Base-by-base conservation (phyloP, 1,140 invertebrate species). In the Melitaea cinxia region DNA sequence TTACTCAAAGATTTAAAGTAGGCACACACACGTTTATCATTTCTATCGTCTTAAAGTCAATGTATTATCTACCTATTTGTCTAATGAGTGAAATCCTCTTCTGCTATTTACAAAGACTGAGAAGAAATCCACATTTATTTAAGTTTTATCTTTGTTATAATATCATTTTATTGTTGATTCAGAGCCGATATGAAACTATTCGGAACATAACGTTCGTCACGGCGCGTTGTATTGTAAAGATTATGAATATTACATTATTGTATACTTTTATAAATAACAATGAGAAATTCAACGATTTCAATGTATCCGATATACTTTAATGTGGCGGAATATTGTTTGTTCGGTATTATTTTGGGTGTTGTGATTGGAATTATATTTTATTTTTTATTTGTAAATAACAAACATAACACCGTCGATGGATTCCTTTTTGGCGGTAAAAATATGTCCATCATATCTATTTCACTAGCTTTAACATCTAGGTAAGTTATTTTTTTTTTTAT, bases 371-470 rank as follows among this genome's bases (percentile, higher is more conserved):
- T 91, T 33, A 88, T 89, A 61, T 55, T 91, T 33, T 89, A 91
- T 77, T 89, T 79, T 58, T 80, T 85, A 76, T 67, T 88, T 30
- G 80, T 89, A 19, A 89, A 88, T 68, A 82, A 73, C 57, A 87
- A 88, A 65, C 85, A 86, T 56, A 84, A 84, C 58, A 88, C 81
- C 0, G 86, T 91, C 24, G 66, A 72, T 37, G 85, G 85, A 35
- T 88, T 89, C 65, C 50, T 91, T 23, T 91, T 88, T 72, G 88
- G 86, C 30, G 88, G 84, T 1, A 89, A 88, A 77, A 88, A 89
- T 79, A 89, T 91, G 88, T 91, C 88, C 1, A 74, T 88, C 5
- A 77, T 91, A 49, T 84, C 86, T 10, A 78, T 88, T 64, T 80
- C 83, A 1, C 57, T 91, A 21, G 86, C 80, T 54, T 75, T 91